A percentile compares a stretch with the other conserved stretches of the same genome.
These are phyloP conservation scores for Cyclophora punctaria DNA, from an alignment of 2,888 invertebrate species.

Conservation along the genomic window DNA sequence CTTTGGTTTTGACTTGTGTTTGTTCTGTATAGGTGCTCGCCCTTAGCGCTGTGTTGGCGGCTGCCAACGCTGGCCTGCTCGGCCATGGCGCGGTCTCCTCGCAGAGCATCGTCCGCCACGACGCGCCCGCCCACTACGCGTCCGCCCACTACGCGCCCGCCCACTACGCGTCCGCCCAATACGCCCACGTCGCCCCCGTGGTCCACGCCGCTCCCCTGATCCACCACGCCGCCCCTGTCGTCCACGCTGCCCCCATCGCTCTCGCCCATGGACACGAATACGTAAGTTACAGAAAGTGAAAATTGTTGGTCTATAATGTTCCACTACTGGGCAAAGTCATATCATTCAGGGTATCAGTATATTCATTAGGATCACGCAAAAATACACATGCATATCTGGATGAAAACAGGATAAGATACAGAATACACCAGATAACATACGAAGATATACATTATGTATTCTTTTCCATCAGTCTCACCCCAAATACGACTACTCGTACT, in stretches of 20 bases:
- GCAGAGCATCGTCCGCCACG: slow-evolving; percentile 67
- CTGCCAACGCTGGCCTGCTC: slow-evolving; percentile 72
- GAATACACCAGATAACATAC: no score
- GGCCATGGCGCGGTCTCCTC: slow-evolving; percentile 69
- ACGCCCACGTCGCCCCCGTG: slow-evolving; percentile 44
- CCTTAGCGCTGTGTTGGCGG: slow-evolving; percentile 64
- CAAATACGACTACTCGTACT: slow-evolving; percentile 77
- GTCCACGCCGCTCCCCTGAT: slow-evolving; percentile 47
- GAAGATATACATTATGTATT: background rate
- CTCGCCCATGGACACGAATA: slow-evolving; percentile 49
- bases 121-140: slow-evolving; percentile 52
- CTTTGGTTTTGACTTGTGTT: no score
- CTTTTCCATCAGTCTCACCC: slow-evolving; percentile 66
- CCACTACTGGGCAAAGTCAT: background rate
- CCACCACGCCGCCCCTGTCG: slow-evolving; percentile 42
- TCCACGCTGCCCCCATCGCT: slow-evolving; percentile 40
- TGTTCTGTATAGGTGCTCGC: slow-evolving; percentile 45
- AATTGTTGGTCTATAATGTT: background rate
- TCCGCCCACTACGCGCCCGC: slow-evolving; percentile 33
- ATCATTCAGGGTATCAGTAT: no score
- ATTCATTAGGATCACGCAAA: no score
- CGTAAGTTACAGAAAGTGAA: slow-evolving; percentile 33
- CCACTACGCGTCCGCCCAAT: slow-evolving; percentile 27
- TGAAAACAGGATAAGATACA: no score
- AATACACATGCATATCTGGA: no score